Base-by-base conservation (phyloP, 2,113 vertebrate species). In the Sebastes fasciatus region DNA sequence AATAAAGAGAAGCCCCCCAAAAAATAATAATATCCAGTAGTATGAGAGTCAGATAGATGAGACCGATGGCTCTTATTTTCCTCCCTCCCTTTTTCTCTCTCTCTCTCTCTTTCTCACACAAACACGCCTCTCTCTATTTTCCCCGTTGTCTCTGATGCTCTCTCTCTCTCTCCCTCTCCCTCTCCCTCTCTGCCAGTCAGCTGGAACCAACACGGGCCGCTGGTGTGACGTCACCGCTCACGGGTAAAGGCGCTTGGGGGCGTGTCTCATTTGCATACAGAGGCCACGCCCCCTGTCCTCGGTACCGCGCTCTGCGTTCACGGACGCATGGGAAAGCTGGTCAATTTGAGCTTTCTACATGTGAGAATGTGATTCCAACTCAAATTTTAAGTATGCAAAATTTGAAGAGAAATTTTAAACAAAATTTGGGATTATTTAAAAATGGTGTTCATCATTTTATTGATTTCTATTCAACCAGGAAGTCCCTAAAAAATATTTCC, bases 121-220 rank as follows among this genome's bases (percentile, higher is more conserved):
- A 34, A 34, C 34, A 34, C 34, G 34, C 42, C 61, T 77, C 80
- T 42, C 86, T 67, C 65, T 78, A 66, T 74, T 77, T 82, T 74
- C 81, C 52, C 60, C 66, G 65, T 64, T 77, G 71, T 69, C 72
- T 70, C 85, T 67, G 48, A 57, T 52, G n/a, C 74, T 57, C 80
- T 51, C 77, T 65, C 74, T 51, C 82, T 55, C 78, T 51, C 45
- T 12, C 68, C 60, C 79, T 60, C 80, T 34, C 70, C 4, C 86
- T 67, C 82, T 76, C 86, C 79, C 82, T 83, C 84, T 79, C 84
- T 85, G 26, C 43, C 90, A 82, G 89, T 96, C 95, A 96, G 95
- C 94, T 96, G 95, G 94, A 95, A 95, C 93, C 92, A 95, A 95
- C 95, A 96, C 95, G 95, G 94, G 95, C 93, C 63, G 94, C 92